Conservation (phyloP, 2,113 vertebrate genomes). For the Paracanthobrama guichenoti region DNA sequence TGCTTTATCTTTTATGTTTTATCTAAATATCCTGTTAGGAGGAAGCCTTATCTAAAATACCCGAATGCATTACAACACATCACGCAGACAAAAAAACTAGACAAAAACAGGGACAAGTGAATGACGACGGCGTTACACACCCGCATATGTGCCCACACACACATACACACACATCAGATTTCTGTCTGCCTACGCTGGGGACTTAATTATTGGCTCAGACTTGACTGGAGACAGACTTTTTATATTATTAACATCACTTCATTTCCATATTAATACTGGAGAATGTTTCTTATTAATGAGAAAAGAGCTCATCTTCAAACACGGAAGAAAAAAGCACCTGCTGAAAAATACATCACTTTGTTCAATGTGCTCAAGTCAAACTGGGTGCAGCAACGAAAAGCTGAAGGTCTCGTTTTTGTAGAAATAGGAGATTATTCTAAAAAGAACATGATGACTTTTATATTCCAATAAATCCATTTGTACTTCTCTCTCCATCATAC, state of each 20-base stretch:
- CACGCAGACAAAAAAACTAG: background rate
- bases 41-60: background rate
- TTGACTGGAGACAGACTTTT: slow-evolving; percentile 41
- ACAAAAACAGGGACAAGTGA: slow-evolving; percentile 31
- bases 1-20: slow-evolving; percentile 6
- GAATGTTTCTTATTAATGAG: slow-evolving; percentile 43
- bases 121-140: background rate
- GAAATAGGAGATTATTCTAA: slow-evolving; percentile 40
- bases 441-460: slow-evolving; percentile 49
- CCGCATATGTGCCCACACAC: background rate
- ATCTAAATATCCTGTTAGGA: background rate
- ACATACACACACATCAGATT: slow-evolving; percentile 21
- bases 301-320: slow-evolving; percentile 44
- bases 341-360: slow-evolving; percentile 44
- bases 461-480: slow-evolving; percentile 45
- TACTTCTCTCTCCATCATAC: slow-evolving; percentile 11
- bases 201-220: slow-evolving; percentile 45
- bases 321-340: slow-evolving; percentile 25
- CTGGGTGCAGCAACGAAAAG: slow-evolving; percentile 21
- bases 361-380: slow-evolving; percentile 9
- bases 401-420: slow-evolving; percentile 33
- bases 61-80: slow-evolving; percentile 9
- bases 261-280: slow-evolving; percentile 49
- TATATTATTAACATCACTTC: slow-evolving; percentile 50
- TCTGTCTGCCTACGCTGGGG: slow-evolving; percentile 40